phyloP scores from a whole-genome alignment of 2,797 vertebrate genomes.

The Smutsia gigantea region DNA sequence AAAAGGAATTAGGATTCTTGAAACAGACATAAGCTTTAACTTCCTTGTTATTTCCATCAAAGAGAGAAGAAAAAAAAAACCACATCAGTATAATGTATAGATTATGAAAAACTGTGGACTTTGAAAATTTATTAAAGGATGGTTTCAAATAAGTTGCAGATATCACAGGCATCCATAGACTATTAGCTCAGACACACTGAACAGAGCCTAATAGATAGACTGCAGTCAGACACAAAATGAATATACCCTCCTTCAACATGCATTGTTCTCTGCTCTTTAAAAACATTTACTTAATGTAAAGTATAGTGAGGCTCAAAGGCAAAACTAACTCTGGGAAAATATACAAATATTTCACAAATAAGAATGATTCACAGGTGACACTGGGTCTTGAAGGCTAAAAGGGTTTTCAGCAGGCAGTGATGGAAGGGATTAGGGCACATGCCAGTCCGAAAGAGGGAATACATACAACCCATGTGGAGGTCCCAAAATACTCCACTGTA shows the following conservation, averaged over 20 bases:
- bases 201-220: background rate
- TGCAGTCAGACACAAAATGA: background rate
- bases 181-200: background rate
- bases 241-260: background rate
- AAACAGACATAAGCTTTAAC: constrained; percentile 8
- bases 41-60: constrained; percentile 40
- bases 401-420: background rate
- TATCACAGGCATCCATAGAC: background rate
- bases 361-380: background rate
- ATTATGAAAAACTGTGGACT: constrained; percentile 16
- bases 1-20: constrained; percentile 42
- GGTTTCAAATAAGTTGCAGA: constrained; percentile 3
- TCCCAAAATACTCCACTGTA: background rate
- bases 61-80: background rate
- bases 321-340: background rate
- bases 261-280: background rate
- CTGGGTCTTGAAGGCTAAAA: background rate
- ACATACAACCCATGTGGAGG: too few species aligned
- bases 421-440: background rate
- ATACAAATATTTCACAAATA: background rate
- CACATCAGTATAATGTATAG: background rate
- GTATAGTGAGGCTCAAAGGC: background rate
- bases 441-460: background rate
- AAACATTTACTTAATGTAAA: background rate
- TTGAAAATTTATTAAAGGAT: constrained; percentile 29